Evolutionary conservation across 2,113 vertebrate species (phyloP).

Genomic region (Puma concolor): DNA sequence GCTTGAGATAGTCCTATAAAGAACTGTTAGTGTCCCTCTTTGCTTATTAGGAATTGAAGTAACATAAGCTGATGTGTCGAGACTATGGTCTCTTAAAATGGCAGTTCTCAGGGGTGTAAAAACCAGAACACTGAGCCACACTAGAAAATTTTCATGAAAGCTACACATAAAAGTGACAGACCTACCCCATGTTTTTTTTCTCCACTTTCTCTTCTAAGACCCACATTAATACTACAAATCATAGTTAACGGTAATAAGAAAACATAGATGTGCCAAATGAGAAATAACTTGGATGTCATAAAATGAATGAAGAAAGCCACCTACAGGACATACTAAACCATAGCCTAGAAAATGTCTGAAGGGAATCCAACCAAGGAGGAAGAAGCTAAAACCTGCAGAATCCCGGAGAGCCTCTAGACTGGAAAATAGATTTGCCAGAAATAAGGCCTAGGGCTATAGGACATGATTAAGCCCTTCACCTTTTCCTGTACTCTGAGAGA

Average conservation of each 20-base stretch:
- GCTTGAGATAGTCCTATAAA: background rate
- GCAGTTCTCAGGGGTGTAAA: background rate
- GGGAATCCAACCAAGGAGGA: background rate
- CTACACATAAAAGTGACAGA: background rate
- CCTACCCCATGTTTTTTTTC: background rate
- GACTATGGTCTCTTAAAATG: background rate
- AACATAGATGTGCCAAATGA: background rate
- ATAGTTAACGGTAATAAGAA: background rate
- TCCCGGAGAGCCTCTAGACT: background rate
- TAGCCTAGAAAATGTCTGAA: background rate
- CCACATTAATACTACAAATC: background rate
- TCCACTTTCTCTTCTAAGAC: background rate
- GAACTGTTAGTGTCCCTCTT: background rate
- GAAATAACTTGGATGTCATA: background rate
- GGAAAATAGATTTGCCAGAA: background rate
- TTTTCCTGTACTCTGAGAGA: background rate
- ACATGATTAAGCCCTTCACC: rapidly evolving
- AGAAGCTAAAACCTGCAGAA: background rate
- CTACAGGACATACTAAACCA: background rate
- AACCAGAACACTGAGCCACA: background rate
- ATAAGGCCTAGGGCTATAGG: background rate
- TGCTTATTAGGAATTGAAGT: background rate
- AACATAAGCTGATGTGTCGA: background rate
- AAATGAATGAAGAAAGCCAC: background rate
- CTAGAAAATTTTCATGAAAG: background rate